Evolutionary conservation across 2,888 invertebrate genomes (phyloP).

Genomic region (Cephus sareptanus): DNA sequence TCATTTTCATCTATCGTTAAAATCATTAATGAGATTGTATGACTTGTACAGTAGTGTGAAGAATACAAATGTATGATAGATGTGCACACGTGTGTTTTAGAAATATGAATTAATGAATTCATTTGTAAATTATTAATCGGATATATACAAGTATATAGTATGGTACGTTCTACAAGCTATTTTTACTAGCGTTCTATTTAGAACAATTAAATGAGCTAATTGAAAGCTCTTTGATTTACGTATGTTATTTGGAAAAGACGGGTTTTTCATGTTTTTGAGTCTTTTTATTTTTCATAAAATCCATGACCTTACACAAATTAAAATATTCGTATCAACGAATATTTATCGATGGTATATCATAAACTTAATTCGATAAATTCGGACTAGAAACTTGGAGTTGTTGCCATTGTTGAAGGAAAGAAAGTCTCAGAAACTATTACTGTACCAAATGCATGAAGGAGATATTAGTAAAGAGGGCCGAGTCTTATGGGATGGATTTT

Average conservation of each 20-base stretch:
- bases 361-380: neutral
- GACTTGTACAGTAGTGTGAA: neutral
- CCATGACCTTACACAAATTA: neutral
- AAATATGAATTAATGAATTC: no score
- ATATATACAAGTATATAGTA: no score
- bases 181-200: no score
- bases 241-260: neutral
- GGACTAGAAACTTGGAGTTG: neutral
- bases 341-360: neutral
- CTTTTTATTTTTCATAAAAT: neutral
- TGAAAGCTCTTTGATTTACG: no score
- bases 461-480: no score
- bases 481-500: no score
- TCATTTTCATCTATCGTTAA: neutral
- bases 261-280: neutral
- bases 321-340: neutral
- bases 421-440: no score
- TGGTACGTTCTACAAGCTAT: no score
- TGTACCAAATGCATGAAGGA: no score
- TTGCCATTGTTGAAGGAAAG: neutral
- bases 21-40: neutral
- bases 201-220: no score
- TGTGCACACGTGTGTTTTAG: neutral
- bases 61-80: neutral
- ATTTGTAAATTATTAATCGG: no score